phyloP scores from a whole-genome alignment of 2,113 vertebrate genomes.

The Trichomycterus rosablanca region DNA sequence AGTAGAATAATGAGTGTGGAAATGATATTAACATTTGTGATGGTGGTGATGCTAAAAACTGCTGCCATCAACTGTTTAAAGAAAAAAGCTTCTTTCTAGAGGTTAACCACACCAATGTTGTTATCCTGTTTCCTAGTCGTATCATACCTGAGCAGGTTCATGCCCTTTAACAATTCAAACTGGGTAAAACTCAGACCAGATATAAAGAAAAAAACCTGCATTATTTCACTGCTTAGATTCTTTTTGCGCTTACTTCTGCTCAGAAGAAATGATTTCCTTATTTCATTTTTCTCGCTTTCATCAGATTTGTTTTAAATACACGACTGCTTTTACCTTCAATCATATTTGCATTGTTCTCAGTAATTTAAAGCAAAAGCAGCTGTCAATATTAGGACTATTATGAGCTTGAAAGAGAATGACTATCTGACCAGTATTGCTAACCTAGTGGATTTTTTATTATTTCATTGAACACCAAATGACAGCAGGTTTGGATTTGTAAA shows the following conservation, averaged over 20 bases:
- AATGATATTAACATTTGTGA: constrained; percentile 47
- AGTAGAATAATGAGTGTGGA: constrained; percentile 1
- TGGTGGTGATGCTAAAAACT: constrained; percentile 50
- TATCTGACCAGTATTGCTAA: constrained; percentile 85
- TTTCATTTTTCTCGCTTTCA: constrained; percentile 23
- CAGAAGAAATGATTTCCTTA: constrained; percentile 21
- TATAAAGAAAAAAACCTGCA: constrained; percentile 37
- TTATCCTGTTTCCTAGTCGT: not conserved
- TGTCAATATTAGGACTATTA: constrained; percentile 59
- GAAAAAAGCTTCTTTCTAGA: not conserved
- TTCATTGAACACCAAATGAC: constrained; percentile 78
- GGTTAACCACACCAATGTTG: constrained; percentile 15
- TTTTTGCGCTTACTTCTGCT: constrained; percentile 39
- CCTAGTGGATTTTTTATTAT: constrained; percentile 73
- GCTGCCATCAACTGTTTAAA: constrained; percentile 16
- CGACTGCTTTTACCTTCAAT: constrained; percentile 47
- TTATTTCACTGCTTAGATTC: constrained; percentile 51
- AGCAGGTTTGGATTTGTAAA: constrained; percentile 82
- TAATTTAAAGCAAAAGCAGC: constrained; percentile 54
- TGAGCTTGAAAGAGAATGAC: constrained; percentile 65
- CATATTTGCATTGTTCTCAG: constrained; percentile 61
- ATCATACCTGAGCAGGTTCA: not conserved
- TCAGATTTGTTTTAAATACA: constrained; percentile 31
- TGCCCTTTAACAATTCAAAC: constrained; percentile 5
- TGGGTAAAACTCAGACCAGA: not conserved